These are phyloP conservation scores for Tetramorium simillimum DNA, from an alignment of 1,140 invertebrate genomes.

Conservation along the genomic window DNA sequence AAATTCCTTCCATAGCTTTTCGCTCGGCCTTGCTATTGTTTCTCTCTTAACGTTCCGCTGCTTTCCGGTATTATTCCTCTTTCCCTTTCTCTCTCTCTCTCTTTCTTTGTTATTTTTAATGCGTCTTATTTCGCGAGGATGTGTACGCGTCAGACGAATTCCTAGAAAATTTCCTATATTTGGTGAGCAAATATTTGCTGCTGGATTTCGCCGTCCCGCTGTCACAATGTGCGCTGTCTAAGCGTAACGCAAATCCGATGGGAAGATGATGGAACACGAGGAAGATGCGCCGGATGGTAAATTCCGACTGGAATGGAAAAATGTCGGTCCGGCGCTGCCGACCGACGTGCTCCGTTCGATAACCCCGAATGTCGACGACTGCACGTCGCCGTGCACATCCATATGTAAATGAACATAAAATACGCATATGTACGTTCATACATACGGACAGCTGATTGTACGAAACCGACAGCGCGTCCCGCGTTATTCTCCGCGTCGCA, in stretches of 20 bases:
- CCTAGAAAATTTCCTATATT: conserved; percentile 53
- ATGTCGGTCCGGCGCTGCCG: conserved; percentile 55
- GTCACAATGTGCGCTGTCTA: conserved; percentile 55
- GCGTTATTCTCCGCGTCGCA: background rate
- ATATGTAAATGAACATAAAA: conserved; percentile 70
- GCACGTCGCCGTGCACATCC: conserved; percentile 66
- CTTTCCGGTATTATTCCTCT: background rate
- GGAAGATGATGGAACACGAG: conserved; percentile 52
- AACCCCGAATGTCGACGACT: conserved; percentile 64
- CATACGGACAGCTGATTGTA: conserved; percentile 62
- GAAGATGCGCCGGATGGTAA: conserved; percentile 61
- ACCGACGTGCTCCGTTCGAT: conserved; percentile 60
- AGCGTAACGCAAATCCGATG: conserved; percentile 58
- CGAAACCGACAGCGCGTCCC: conserved; percentile 39
- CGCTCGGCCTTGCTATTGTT: background rate
- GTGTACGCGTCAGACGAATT: background rate
- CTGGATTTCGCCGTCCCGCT: conserved; percentile 41
- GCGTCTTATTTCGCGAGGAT: conserved; percentile 3
- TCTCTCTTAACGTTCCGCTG: background rate
- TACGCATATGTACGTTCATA: conserved; percentile 43
- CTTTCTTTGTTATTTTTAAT: conserved; percentile 40
- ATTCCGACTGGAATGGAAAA: conserved; percentile 70
- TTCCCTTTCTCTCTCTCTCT: background rate
- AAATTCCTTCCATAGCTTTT: conserved; percentile 2
- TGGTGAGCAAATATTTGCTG: conserved; percentile 56